Conservation (phyloP, 2,113 vertebrate genomes). For the Silurus asotus region DNA sequence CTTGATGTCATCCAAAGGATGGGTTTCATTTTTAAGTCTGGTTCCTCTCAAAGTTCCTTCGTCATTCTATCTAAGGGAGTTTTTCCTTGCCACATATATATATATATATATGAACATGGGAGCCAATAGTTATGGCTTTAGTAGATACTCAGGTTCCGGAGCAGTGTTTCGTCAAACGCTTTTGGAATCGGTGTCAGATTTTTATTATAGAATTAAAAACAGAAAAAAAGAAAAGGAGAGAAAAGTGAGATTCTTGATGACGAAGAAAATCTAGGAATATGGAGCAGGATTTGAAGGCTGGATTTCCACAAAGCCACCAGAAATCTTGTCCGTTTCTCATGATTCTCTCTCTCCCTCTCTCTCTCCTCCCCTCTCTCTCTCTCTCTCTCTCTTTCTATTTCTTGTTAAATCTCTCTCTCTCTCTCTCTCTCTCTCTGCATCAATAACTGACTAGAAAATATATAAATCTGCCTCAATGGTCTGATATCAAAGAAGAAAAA, state of each 20-base stretch:
- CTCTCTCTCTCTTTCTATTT: not conserved
- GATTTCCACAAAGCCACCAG: conserved; percentile 21
- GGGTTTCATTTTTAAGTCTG: too few species aligned
- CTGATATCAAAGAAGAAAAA: not conserved
- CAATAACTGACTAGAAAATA: not conserved
- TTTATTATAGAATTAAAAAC: not conserved
- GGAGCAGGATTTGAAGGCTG: conserved; percentile 14
- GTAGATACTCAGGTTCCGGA: not conserved
- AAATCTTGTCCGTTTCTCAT: conserved; percentile 24
- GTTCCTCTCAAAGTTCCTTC: too few species aligned
- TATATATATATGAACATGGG: not conserved
- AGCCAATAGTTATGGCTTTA: not conserved
- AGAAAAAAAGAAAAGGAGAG: conserved; percentile 20
- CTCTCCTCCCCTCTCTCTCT: not conserved
- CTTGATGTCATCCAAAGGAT: too few species aligned
- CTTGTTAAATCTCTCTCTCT: not conserved
- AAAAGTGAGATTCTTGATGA: conserved; percentile 12
- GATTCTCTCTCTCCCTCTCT: not conserved
- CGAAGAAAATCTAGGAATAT: not conserved
- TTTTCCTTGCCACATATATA: too few species aligned
- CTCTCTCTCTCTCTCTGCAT: not conserved
- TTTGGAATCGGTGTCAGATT: not conserved
- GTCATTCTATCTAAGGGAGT: too few species aligned
- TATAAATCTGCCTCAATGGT: not conserved
- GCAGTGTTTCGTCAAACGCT: too few species aligned